Evolutionary conservation across 2,797 vertebrate genomes (phyloP).

Genomic region (Diceros bicornis): DNA sequence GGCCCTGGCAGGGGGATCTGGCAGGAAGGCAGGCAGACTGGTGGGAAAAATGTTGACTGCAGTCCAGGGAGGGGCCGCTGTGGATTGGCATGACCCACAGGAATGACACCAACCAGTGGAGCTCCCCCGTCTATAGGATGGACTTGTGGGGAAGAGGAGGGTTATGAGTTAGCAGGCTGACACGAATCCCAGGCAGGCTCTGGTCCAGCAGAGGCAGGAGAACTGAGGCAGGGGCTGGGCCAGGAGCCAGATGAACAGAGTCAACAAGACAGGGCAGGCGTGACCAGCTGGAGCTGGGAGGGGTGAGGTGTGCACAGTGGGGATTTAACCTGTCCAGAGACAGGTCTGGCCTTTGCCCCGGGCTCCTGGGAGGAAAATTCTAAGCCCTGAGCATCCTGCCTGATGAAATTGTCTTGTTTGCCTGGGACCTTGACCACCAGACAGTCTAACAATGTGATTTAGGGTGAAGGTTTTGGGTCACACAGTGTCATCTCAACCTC

Average conservation of each 20-base stretch:
- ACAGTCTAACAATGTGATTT: not conserved
- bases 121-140: no score
- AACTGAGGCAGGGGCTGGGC: not conserved
- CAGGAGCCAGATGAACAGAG: rapidly evolving
- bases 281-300: no score
- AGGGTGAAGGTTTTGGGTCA: not conserved
- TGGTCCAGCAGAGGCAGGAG: not conserved
- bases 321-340: not conserved
- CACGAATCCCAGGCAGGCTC: not conserved
- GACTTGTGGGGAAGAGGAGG: rapidly evolving
- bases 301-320: not conserved
- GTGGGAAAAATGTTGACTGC: not conserved
- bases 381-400: not conserved
- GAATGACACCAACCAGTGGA: not conserved
- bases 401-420: no score
- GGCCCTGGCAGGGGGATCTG: rapidly evolving
- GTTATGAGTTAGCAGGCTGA: not conserved
- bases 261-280: rapidly evolving
- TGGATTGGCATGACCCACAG: rapidly evolving
- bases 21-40: no score
- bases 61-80: not conserved
- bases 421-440: not conserved
- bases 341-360: not conserved
- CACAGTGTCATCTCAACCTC: rapidly evolving
- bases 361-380: not conserved